Evolutionary conservation across 2,888 invertebrate genomes (phyloP).

Genomic region (Drosophila nr. medialis): DNA sequence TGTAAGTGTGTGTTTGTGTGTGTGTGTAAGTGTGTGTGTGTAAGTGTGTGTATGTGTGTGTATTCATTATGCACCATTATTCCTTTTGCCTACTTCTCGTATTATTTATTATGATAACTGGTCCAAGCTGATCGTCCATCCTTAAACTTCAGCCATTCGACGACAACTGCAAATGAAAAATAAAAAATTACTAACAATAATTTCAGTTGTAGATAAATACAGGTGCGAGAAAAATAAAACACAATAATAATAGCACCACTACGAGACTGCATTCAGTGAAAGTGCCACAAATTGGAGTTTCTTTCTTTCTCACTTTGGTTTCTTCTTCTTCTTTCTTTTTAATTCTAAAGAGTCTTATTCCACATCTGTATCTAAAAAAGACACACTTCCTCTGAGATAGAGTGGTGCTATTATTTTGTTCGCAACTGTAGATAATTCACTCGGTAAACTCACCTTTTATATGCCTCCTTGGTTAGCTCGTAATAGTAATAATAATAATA

Average conservation of each 20-base stretch:
- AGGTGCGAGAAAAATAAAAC: not conserved
- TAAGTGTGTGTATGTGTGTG: slow-evolving; percentile 3
- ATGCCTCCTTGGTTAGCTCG: slow-evolving; percentile 76
- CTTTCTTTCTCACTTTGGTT: not conserved
- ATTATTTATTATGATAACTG: slow-evolving; percentile 76
- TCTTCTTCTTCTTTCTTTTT: not conserved
- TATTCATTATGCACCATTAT: slow-evolving; percentile 72
- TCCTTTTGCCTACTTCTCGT: slow-evolving; percentile 68
- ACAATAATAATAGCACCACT: not conserved
- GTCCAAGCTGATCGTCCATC: slow-evolving; percentile 66
- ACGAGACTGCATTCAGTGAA: too few relatives aligned
- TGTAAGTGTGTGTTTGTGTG: slow-evolving; percentile 26
- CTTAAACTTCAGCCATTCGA: slow-evolving; percentile 38
- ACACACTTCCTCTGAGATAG: not conserved
- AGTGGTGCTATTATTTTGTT: not conserved
- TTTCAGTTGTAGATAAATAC: not conserved
- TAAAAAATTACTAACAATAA: not conserved
- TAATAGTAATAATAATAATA: slow-evolving; percentile 35
- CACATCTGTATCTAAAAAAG: not conserved
- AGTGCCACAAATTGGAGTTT: too few relatives aligned
- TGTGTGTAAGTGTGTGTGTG: slow-evolving; percentile 7
- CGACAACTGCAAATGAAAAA: slow-evolving; percentile 25
- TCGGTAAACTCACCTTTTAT: slow-evolving; percentile 54
- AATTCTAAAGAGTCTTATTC: not conserved
- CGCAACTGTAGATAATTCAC: not conserved